phyloP scores from a whole-genome alignment of 1,140 invertebrate genomes.

The Leptinotarsa lineolata region DNA sequence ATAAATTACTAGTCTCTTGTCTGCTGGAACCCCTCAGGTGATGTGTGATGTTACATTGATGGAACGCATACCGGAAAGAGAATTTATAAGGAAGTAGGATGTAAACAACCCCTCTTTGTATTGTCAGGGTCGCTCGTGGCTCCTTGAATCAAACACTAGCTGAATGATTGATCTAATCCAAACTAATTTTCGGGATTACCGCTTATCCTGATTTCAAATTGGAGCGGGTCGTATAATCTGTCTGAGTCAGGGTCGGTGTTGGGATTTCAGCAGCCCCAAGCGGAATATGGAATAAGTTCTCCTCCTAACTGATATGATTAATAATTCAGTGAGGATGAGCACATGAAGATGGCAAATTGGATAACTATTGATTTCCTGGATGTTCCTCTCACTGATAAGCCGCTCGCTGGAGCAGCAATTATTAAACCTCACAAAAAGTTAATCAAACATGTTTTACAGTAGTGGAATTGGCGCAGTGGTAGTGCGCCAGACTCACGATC shows the following conservation, averaged over 20 bases:
- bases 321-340: no score
- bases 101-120: not conserved
- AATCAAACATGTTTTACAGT: no score
- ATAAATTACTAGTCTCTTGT: not conserved
- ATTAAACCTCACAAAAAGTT: no score
- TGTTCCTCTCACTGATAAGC: no score
- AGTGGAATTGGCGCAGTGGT: no score
- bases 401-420: no score
- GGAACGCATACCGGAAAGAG: not conserved
- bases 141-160: not conserved
- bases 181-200: not conserved
- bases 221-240: not conserved
- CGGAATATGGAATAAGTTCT: not conserved
- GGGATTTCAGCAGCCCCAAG: not conserved
- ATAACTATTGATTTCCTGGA: no score
- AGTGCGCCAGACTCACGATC: no score
- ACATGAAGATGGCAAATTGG: no score
- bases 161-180: conserved; percentile 4
- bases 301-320: no score
- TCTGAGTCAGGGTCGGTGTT: not conserved
- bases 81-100: not conserved
- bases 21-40: not conserved
- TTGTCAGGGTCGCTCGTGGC: not conserved
- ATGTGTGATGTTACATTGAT: not conserved
- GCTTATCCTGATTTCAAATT: not conserved